phyloP scores from a whole-genome alignment of 2,113 vertebrate species.

The Nycticryphes semicollaris region DNA sequence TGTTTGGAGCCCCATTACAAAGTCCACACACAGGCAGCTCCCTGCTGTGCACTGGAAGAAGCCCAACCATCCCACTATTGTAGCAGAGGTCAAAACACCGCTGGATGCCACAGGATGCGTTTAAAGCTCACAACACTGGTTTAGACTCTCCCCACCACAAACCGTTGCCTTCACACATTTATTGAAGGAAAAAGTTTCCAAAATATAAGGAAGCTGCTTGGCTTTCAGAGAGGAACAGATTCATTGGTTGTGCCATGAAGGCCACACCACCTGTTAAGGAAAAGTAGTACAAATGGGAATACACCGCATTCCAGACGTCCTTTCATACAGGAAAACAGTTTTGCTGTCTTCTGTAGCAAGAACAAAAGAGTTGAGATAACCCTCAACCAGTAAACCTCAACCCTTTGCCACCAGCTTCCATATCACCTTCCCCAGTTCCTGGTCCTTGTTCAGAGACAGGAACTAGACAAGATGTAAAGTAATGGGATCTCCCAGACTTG shows the following conservation, averaged over 20 bases:
- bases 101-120: rapidly evolving
- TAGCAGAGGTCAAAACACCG: background rate
- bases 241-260: background rate
- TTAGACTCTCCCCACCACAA: background rate
- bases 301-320: rapidly evolving
- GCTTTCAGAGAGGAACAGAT: background rate
- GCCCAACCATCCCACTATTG: background rate
- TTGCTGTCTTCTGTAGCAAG: background rate
- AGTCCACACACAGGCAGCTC: background rate
- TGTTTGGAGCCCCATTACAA: background rate
- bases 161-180: background rate
- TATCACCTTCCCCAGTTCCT: background rate
- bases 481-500: background rate
- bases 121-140: background rate
- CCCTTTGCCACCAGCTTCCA: background rate
- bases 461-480: background rate
- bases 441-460: background rate
- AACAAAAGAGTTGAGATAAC: background rate
- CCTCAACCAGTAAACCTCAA: background rate
- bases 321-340: background rate
- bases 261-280: background rate
- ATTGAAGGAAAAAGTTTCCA: background rate
- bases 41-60: rapidly evolving
- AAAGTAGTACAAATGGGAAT: background rate
- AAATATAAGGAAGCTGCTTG: background rate